Evolutionary conservation across 23 tunicate genomes (phyloP).

Genomic region (Trididemnum miniatum): DNA sequence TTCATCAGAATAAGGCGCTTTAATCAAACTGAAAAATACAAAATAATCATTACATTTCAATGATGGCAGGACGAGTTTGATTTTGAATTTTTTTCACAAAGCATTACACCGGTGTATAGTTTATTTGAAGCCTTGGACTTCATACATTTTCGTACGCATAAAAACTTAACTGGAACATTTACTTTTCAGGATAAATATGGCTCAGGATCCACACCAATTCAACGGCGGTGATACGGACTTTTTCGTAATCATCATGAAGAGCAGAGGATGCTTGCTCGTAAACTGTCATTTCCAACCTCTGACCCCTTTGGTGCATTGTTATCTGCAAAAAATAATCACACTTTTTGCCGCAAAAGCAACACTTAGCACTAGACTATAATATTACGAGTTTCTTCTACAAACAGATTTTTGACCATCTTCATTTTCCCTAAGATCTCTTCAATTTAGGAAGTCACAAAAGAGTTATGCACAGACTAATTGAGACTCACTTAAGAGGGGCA

Average conservation of each 20-base stretch:
- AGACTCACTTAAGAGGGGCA: too few species aligned
- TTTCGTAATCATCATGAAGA: conserved; percentile 68
- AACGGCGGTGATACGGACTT: conserved; percentile 61
- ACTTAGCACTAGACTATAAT: too few species aligned
- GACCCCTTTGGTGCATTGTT: conserved; percentile 71
- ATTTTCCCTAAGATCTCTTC: too few species aligned
- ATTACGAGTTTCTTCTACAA: too few species aligned
- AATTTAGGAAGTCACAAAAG: too few species aligned
- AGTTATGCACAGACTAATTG: too few species aligned
- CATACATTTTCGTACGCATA: too few species aligned
- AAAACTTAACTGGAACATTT: too few species aligned
- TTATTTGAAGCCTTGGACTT: too few species aligned
- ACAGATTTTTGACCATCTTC: too few species aligned
- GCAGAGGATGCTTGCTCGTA: conserved; percentile 84
- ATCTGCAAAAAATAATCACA: conserved; percentile 24
- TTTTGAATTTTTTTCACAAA: too few species aligned
- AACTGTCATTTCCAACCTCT: conserved; percentile 61
- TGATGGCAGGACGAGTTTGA: background rate
- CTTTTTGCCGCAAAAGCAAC: background rate
- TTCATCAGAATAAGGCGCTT: conserved; percentile 71
- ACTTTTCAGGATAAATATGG: conserved; percentile 85
- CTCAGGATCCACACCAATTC: conserved; percentile 86
- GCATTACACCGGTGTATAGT: too few species aligned
- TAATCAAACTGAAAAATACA: conserved; percentile 32
- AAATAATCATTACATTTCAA: background rate